Base-by-base conservation (phyloP, 2,113 vertebrate genomes). In the Oryzias melastigma region DNA sequence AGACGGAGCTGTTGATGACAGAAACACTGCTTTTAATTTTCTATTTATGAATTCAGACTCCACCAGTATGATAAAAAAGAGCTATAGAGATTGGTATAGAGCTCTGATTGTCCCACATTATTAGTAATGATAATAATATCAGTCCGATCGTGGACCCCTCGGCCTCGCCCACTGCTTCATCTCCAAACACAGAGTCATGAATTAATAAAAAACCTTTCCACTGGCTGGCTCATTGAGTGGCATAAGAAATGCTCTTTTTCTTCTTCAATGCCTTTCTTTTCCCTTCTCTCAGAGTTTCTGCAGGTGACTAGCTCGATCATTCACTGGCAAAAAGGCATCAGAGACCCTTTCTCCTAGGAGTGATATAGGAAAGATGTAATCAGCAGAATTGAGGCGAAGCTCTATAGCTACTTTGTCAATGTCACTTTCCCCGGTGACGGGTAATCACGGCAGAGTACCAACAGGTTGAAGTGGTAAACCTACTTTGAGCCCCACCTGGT, bases 61-160 rank as follows among this genome's bases (percentile, higher is more conserved):
- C 62, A 62, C 51, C 61, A 64, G 51, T 71, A 40, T 42, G 61
- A 66, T 55, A 41, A 65, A 56, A 48, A 67, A 43, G 65, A 63
- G 65, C 74, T 81, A 1, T 14, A 47, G 70, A 58, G 35, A 59
- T 49, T n/a, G 54, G 46, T 24, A 52, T 68, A 71, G 68, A 46
- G 69, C 67, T 56, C 52, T 83, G 82, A 87, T 87, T 78, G 85
- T 71, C 54, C 52, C 72, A 69, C 72, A 64, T 88, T 86, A 87
- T 87, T 87, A 83, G 71, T 73, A 85, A 76, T 80, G 75, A 83
- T 84, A 72, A 80, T 81, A 75, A 75, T 81, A 82, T 75, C 61
- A 62, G 78, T 84, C 80, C 75, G 62, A 69, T 68, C 63, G 73
- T 54, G 67, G 71, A 75, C 62, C 81, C 67, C 63, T 69, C 73